A percentile compares a stretch with the other conserved stretches of the same genome.
Conservation (phyloP, 2,797 vertebrate genomes). For the Passerculus sandwichensis region DNA sequence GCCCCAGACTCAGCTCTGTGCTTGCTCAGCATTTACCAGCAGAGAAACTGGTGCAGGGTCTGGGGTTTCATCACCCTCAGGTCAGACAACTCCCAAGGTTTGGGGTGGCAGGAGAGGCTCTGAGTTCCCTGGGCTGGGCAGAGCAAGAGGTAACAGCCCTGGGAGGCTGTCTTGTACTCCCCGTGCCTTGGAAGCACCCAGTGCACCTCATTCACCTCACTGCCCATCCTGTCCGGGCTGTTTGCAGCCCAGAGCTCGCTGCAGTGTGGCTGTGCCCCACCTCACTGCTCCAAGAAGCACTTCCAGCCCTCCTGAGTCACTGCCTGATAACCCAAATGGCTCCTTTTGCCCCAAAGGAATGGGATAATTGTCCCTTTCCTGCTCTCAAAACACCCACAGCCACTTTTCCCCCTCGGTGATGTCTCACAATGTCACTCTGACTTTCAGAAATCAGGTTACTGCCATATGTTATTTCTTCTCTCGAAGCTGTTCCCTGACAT, state of each 20-base stretch:
- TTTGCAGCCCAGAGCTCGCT: neutral
- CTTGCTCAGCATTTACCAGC: neutral
- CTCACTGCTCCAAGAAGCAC: neutral
- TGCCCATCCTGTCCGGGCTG: neutral
- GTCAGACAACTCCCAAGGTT: neutral
- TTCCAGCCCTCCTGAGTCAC: neutral
- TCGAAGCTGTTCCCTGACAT: neutral
- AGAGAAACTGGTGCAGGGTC: neutral
- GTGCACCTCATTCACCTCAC: accelerated
- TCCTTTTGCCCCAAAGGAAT: neutral
- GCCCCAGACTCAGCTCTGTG: accelerated
- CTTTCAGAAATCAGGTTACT: neutral
- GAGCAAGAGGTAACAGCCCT: neutral
- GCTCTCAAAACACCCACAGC: neutral
- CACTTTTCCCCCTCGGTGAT: neutral
- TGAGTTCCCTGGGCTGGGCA: neutral
- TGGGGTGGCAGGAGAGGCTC: neutral
- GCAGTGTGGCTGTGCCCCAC: neutral
- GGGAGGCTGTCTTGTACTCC: neutral
- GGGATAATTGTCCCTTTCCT: neutral
- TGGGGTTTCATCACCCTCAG: neutral
- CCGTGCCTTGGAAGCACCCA: neutral
- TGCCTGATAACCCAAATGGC: accelerated
- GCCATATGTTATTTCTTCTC: neutral
- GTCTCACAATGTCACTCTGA: neutral